These are phyloP conservation scores for Tetranychus truncatus DNA, from an alignment of 2,888 invertebrate genomes.

Conservation along the genomic window DNA sequence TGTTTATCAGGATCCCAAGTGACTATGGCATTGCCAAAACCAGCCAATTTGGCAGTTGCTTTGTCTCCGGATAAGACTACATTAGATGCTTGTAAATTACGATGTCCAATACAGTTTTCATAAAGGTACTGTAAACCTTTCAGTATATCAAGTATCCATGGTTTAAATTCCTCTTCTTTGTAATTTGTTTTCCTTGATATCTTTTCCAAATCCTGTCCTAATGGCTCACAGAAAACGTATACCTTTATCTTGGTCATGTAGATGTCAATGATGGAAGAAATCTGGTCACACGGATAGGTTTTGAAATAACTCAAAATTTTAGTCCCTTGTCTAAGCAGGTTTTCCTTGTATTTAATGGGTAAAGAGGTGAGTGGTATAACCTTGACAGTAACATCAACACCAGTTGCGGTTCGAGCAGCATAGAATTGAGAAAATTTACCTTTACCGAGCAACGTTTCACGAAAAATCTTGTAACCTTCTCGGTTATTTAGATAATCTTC, in stretches of 20 bases:
- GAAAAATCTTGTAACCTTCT: slow-evolving; percentile 1
- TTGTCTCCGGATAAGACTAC: not conserved
- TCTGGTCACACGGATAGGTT: not conserved
- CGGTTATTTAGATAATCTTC: not conserved
- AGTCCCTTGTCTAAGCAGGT: not conserved
- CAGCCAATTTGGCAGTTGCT: not conserved
- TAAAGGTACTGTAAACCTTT: not conserved
- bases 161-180: not conserved
- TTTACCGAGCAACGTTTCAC: not conserved
- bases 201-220: not conserved
- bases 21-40: not conserved
- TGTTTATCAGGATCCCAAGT: slow-evolving; percentile 4
- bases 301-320: not conserved
- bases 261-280: not conserved
- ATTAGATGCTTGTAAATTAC: not conserved
- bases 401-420: not conserved
- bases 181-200: not conserved
- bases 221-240: slow-evolving; percentile 2
- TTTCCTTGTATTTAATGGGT: not conserved
- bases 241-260: not conserved
- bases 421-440: not conserved
- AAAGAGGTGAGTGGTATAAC: not conserved
- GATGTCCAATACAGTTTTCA: slow-evolving; percentile 4
- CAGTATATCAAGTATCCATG: not conserved
- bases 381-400: not conserved